Evolutionary conservation across 2,113 vertebrate genomes (phyloP).

Genomic region (Heloderma charlesbogerti): DNA sequence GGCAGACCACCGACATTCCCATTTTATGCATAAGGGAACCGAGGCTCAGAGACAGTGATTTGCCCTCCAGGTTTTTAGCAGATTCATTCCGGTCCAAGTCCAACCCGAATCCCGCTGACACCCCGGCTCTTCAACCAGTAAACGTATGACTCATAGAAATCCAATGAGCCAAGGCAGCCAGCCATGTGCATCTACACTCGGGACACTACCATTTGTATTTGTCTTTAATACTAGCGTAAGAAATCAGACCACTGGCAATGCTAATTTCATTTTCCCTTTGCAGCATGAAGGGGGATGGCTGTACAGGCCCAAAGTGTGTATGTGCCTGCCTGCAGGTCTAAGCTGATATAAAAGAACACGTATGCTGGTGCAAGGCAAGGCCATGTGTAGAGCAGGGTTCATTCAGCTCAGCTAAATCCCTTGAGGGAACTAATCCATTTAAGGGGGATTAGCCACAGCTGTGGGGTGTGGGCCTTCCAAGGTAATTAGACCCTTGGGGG

Average conservation of each 20-base stretch:
- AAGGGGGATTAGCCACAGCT: conserved; percentile 16
- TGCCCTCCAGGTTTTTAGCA: not conserved
- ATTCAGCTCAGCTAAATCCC: not conserved
- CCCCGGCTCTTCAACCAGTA: not conserved
- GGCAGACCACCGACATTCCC: not conserved
- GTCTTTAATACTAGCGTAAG: not conserved
- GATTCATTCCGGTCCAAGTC: not conserved
- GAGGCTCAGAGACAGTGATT: not conserved
- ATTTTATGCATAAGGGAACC: not conserved
- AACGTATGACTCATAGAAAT: not conserved
- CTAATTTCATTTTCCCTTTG: not conserved
- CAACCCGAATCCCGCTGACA: not conserved
- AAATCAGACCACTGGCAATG: not conserved
- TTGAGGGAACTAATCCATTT: not conserved
- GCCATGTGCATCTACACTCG: too few species aligned
- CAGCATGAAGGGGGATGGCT: not conserved
- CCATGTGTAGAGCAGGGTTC: not conserved
- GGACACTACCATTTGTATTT: not conserved
- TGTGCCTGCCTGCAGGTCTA: not conserved
- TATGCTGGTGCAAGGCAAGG: conserved; percentile 3
- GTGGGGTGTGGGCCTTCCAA: conserved; percentile 19
- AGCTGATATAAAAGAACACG: not conserved
- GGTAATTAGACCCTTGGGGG: not conserved
- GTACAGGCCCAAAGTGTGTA: not conserved
- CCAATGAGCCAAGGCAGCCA: not conserved